phyloP scores from a whole-genome alignment of 2,888 invertebrate genomes.

The Steinernema carpocapsae region DNA sequence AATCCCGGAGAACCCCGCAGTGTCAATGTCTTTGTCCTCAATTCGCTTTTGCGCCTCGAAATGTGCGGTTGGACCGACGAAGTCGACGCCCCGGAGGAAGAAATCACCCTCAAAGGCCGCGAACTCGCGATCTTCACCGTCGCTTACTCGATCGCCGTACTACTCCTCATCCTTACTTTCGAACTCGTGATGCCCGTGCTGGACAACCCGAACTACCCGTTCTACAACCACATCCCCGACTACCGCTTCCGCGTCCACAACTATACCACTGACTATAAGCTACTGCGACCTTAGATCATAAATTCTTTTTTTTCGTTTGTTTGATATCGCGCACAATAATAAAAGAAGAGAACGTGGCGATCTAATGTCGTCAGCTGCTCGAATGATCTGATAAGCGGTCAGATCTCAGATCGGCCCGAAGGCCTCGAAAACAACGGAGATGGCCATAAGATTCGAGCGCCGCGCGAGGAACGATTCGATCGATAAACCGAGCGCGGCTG shows the following conservation, averaged over 20 bases:
- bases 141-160: slow-evolving; percentile 45
- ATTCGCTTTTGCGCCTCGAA: too few species aligned
- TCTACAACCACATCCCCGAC: slow-evolving; percentile 51
- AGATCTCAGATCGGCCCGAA: too few species aligned
- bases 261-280: too few species aligned
- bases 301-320: background rate
- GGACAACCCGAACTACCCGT: slow-evolving; percentile 60
- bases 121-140: slow-evolving; percentile 41
- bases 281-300: background rate
- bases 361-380: background rate
- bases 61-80: slow-evolving; percentile 39
- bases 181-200: slow-evolving; percentile 61
- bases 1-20: background rate
- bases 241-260: slow-evolving; percentile 38
- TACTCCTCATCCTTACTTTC: slow-evolving; percentile 51
- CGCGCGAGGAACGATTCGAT: slow-evolving; percentile 10
- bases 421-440: too few species aligned
- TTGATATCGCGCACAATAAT: background rate
- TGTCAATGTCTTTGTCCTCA: background rate
- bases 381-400: background rate
- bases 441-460: background rate
- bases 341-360: background rate
- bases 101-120: slow-evolving; percentile 40
- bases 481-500: slow-evolving; percentile 6
- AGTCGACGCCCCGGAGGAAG: slow-evolving; percentile 40